A percentile compares a stretch with the other conserved stretches of the same genome.
These are phyloP conservation scores for Trachelus stipa DNA, from an alignment of 2,888 invertebrate species.

Conservation along the genomic window DNA sequence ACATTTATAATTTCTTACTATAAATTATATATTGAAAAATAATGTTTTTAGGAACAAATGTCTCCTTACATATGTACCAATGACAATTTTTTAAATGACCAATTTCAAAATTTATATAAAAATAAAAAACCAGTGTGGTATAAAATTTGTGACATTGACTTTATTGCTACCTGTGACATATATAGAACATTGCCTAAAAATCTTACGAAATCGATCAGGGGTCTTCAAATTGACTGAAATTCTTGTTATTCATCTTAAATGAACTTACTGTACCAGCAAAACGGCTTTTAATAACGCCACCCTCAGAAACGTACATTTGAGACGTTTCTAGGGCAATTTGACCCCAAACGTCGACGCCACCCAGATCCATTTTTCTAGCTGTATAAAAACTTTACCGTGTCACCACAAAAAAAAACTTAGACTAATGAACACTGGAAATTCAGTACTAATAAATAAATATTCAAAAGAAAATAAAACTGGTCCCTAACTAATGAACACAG, in stretches of 20 bases:
- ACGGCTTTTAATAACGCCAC: conserved; percentile 81
- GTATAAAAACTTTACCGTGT: background rate
- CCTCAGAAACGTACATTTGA: conserved; percentile 86
- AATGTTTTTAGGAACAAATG: background rate
- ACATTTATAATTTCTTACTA: conserved; percentile 9
- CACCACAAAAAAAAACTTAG: background rate
- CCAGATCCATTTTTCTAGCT: conserved; percentile 72
- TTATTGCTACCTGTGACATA: background rate
- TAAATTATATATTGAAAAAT: background rate
- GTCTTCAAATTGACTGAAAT: background rate
- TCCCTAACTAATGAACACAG: background rate
- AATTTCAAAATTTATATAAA: conserved; percentile 8
- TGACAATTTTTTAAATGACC: background rate
- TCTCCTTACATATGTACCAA: background rate
- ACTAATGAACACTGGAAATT: background rate
- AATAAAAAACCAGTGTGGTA: background rate
- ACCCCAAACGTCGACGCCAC: conserved; percentile 85
- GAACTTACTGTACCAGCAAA: conserved; percentile 85
- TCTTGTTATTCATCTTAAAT: background rate
- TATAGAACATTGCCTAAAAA: background rate
- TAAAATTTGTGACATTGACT: background rate
- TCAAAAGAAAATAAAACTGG: background rate
- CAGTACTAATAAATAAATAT: background rate
- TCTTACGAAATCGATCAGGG: background rate
- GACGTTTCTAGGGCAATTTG: conserved; percentile 89